Base-by-base conservation (phyloP, 2,888 invertebrate species). In the Electrophaes corylata region DNA sequence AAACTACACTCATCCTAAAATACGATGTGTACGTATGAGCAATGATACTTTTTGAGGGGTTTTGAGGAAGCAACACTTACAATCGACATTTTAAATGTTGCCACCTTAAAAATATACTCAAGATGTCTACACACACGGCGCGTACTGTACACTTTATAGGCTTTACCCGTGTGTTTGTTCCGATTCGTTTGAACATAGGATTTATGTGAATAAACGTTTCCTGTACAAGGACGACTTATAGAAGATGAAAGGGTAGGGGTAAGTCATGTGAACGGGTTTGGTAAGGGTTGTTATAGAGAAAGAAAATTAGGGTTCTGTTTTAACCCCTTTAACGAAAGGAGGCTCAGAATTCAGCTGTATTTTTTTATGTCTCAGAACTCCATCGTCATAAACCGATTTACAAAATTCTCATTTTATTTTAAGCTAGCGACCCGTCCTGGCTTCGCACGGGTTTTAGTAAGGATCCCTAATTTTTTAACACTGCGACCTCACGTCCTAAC, bases 101-200 rank as follows among this genome's bases (percentile, higher is more conserved):
- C 29, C 29, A 29, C 2, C 29, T 29, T 29, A 29, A 3, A 29
- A 29, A 29, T 12, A 12, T 12, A 14, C 6, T 12, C 2, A 14
- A 14, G 26, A 5, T 19, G 54, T 41, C 23, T n/a, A n/a, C 16
- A 3, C 10, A 56, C 4, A n/a, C 10, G 0, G 5, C 44, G 18
- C 50, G 57, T 62, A 50, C 57, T 62, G 59, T 44, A 53, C 44
- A 48, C 29, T 37, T 26, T 10, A 33, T 8, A 35, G 19, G n/a
- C 48, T 12, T 3, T 19, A 49, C 39, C 44, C 29, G 3, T 12
- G 26, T 55, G 49, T 55, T 60, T 60, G 53, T 50, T 62, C 62
- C 60, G 56, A 66, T 60, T 57, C 60, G 61, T 66, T 64, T 62
- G 66, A 58, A 62, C 54, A 55, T 14, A 40, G 46, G 63, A 59